A percentile compares a stretch with the other conserved stretches of the same genome.
phyloP scores from a whole-genome alignment of 2,888 invertebrate genomes.

The Biston betularia region DNA sequence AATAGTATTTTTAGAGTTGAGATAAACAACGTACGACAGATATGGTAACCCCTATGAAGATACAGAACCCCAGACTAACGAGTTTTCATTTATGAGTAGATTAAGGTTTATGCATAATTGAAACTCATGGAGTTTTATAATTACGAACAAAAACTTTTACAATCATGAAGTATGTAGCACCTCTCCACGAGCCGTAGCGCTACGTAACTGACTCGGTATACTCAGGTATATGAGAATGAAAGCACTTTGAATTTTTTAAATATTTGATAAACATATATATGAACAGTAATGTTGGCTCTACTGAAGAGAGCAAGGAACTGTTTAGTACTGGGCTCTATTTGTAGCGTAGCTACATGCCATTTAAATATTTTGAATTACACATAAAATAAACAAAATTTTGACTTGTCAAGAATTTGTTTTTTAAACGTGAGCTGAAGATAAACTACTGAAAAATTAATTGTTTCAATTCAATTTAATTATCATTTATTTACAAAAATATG shows the following conservation, averaged over 20 bases:
- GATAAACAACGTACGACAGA: no score
- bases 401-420: conserved; percentile 13
- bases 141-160: conserved; percentile 40
- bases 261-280: background rate
- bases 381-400: conserved; percentile 22
- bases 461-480: no score
- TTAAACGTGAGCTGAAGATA: conserved; percentile 6
- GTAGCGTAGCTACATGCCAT: no score
- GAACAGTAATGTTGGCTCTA: background rate
- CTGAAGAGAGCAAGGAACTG: no score
- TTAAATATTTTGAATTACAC: background rate
- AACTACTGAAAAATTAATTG: background rate
- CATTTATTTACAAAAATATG: no score
- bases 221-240: background rate
- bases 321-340: no score
- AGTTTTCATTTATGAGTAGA: conserved; percentile 4
- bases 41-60: no score
- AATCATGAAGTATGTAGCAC: conserved; percentile 42
- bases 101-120: conserved; percentile 29
- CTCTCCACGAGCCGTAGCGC: conserved; percentile 41
- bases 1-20: no score
- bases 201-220: conserved; percentile 37
- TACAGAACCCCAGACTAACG: background rate
- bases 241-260: background rate
- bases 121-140: conserved; percentile 33